phyloP scores from a whole-genome alignment of 2,113 vertebrate genomes.

The Pterocles orientalis region DNA sequence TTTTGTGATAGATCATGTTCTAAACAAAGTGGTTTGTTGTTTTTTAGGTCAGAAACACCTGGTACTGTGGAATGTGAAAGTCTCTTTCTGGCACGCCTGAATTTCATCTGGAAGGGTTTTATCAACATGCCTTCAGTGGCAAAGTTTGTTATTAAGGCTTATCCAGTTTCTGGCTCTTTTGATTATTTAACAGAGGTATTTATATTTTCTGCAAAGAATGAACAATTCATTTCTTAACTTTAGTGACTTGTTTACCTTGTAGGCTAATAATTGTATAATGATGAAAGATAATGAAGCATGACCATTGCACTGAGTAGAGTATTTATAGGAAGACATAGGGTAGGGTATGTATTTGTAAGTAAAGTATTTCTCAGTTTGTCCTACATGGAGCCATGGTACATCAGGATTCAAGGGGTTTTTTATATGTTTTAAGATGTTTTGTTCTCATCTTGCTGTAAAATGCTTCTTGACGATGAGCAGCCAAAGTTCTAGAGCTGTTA shows the following conservation, averaged over 20 bases:
- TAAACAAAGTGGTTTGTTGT: background rate
- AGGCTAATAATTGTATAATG: background rate
- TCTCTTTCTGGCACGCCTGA: constrained; percentile 87
- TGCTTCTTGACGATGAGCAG: background rate
- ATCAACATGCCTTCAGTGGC: constrained; percentile 97
- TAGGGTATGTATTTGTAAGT: background rate
- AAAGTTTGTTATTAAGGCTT: constrained; percentile 94
- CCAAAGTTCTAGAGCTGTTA: background rate
- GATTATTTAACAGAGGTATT: constrained; percentile 91
- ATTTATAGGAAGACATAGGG: background rate
- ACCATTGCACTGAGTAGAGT: background rate
- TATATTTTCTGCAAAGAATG: background rate
- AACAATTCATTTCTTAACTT: background rate
- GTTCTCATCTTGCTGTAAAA: background rate
- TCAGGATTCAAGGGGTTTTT: background rate
- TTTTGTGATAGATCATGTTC: background rate
- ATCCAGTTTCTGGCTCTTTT: constrained; percentile 91
- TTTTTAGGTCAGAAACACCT: constrained; percentile 77
- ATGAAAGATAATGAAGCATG: background rate
- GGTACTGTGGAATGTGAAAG: constrained; percentile 88
- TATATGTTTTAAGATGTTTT: background rate
- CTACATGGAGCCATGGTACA: background rate
- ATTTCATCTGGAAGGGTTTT: constrained; percentile 92
- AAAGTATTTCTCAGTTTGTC: background rate
- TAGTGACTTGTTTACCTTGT: background rate